Conservation (phyloP, 2,888 invertebrate species). For the Protodeltote pygarga region DNA sequence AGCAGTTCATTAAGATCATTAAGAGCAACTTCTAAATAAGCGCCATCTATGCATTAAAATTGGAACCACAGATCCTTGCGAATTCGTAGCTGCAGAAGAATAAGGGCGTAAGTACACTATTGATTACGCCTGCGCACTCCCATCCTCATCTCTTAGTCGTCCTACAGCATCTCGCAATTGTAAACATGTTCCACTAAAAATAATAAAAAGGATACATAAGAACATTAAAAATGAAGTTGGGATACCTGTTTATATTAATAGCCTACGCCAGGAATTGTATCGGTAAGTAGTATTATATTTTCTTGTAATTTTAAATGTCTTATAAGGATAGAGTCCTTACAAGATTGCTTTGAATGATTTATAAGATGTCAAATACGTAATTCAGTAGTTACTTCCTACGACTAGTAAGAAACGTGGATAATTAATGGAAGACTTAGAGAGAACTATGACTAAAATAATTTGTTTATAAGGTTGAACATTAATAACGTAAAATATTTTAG, state of each 20-base stretch:
- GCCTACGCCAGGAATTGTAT: constrained; percentile 58
- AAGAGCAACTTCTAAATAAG: too few relatives aligned
- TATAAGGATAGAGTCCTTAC: not conserved
- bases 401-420: too few relatives aligned
- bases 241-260: constrained; percentile 61
- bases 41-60: constrained; percentile 40
- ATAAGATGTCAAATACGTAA: too few relatives aligned
- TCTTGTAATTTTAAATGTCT: not conserved
- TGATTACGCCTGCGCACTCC: constrained; percentile 77
- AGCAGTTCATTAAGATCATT: too few relatives aligned
- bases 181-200: constrained; percentile 60
- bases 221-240: constrained; percentile 64
- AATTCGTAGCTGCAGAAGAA: constrained; percentile 16
- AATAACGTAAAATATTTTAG: too few relatives aligned
- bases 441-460: too few relatives aligned
- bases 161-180: constrained; percentile 44
- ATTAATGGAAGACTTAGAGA: too few relatives aligned
- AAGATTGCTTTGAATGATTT: too few relatives aligned
- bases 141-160: constrained; percentile 45
- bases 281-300: constrained; percentile 61
- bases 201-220: constrained; percentile 41
- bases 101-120: constrained; percentile 55
- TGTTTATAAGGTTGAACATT: too few relatives aligned
- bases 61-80: constrained; percentile 29
- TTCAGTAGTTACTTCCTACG: too few relatives aligned